Percentiles rank a stretch among this genome's conserved stretches.
These are phyloP conservation scores for Zaprionus vittiger DNA, from an alignment of 1,140 invertebrate genomes.

Conservation along the genomic window DNA sequence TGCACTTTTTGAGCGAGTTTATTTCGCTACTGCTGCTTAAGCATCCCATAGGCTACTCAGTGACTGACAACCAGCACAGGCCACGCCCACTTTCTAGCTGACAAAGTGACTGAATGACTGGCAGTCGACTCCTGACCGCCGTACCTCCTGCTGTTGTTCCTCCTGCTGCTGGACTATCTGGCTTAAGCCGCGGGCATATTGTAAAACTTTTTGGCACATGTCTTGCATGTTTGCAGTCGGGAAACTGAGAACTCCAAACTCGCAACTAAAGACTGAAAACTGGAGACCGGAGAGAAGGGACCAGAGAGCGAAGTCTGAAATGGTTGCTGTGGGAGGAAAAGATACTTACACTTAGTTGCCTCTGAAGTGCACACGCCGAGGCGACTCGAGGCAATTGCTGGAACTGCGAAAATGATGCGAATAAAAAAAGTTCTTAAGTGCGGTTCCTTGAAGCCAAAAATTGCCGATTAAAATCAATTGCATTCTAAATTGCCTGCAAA, in stretches of 20 bases:
- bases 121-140: slow-evolving; percentile 7
- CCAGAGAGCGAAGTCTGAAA: slow-evolving; percentile 33
- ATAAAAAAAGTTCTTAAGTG: slow-evolving; percentile 22
- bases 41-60: slow-evolving; percentile 46
- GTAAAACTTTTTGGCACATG: slow-evolving; percentile 81
- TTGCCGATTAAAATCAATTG: slow-evolving; percentile 35
- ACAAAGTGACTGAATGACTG: slow-evolving; percentile 37
- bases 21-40: slow-evolving; percentile 50
- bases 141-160: neutral
- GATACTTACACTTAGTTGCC: slow-evolving; percentile 18
- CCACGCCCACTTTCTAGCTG: slow-evolving; percentile 36
- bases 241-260: neutral
- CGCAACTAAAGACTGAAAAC: neutral
- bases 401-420: slow-evolving; percentile 59
- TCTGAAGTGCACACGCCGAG: slow-evolving; percentile 25
- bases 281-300: neutral
- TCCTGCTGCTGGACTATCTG: slow-evolving; percentile 30
- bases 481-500: slow-evolving; percentile 5
- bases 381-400: slow-evolving; percentile 54
- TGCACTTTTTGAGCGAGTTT: slow-evolving; percentile 48
- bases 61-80: slow-evolving; percentile 13
- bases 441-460: slow-evolving; percentile 6
- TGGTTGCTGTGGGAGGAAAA: slow-evolving; percentile 19
- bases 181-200: slow-evolving; percentile 67
- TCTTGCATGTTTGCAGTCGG: slow-evolving; percentile 70